Percentiles rank a stretch among this genome's conserved stretches.
Conservation (phyloP, 2,797 vertebrate species). For the Champsocephalus esox region DNA sequence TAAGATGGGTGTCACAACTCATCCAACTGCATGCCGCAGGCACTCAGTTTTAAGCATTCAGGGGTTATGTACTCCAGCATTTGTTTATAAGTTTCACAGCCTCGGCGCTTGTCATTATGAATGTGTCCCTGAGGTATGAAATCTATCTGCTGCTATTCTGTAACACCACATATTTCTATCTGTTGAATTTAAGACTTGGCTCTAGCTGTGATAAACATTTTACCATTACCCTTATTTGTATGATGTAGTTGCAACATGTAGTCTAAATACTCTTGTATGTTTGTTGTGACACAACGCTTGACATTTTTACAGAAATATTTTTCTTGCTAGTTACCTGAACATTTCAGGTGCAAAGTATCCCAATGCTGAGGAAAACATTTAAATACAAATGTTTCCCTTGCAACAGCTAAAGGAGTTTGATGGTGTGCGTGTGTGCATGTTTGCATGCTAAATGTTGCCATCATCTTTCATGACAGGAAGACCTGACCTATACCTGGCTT, state of each 20-base stretch:
- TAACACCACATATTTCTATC: slow-evolving; percentile 3
- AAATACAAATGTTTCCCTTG: slow-evolving; percentile 51
- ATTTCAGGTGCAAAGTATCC: slow-evolving; percentile 17
- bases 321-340: neutral
- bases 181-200: neutral
- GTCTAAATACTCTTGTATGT: slow-evolving; percentile 3
- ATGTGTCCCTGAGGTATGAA: slow-evolving; percentile 20
- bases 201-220: neutral
- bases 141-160: slow-evolving; percentile 17
- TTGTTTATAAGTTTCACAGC: slow-evolving; percentile 46
- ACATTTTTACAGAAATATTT: no score
- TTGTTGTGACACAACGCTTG: neutral
- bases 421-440: neutral
- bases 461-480: neutral
- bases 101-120: slow-evolving; percentile 30
- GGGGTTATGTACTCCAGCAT: slow-evolving; percentile 34
- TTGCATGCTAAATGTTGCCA: neutral
- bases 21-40: slow-evolving; percentile 41
- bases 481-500: slow-evolving; percentile 16
- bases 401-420: slow-evolving; percentile 35
- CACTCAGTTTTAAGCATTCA: slow-evolving; percentile 50
- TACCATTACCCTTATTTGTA: neutral
- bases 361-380: slow-evolving; percentile 21
- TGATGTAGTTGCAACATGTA: neutral
- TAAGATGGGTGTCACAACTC: slow-evolving; percentile 65